Conservation (phyloP, 2,888 invertebrate genomes). For the Hanleya hanleyi region DNA sequence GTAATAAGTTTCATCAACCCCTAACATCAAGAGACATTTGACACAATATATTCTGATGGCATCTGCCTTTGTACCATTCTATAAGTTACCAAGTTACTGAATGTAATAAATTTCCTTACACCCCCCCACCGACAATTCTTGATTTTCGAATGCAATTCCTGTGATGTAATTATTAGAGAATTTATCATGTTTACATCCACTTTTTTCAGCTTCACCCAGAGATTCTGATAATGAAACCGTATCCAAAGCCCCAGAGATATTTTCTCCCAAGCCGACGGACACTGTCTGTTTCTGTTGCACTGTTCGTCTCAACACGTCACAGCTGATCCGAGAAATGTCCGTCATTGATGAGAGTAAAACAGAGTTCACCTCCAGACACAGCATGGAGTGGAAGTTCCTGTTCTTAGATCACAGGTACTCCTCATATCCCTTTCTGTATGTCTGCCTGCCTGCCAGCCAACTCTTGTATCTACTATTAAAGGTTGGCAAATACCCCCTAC, state of each 20-base stretch:
- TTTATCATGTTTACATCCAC: background rate
- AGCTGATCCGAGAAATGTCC: constrained; percentile 89
- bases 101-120: too few relatives aligned
- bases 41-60: too few relatives aligned
- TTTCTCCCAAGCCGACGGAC: constrained; percentile 16
- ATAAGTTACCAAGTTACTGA: too few relatives aligned
- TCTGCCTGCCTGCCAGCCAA: too few relatives aligned
- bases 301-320: constrained; percentile 86
- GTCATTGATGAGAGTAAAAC: constrained; percentile 76
- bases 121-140: too few relatives aligned
- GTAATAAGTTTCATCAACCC: too few relatives aligned
- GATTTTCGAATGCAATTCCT: too few relatives aligned
- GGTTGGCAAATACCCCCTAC: too few relatives aligned
- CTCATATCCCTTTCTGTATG: background rate
- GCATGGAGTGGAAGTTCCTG: constrained; percentile 96
- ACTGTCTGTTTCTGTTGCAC: constrained; percentile 63
- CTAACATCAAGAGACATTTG: too few relatives aligned
- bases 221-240: background rate
- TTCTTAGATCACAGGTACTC: constrained; percentile 86
- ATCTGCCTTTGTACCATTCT: too few relatives aligned
- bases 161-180: too few relatives aligned
- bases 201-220: background rate
- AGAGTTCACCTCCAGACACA: constrained; percentile 94
- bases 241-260: background rate
- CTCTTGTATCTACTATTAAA: too few relatives aligned